Evolutionary conservation across 2,797 vertebrate species (phyloP).

Genomic region (Loriculus beryllinus): DNA sequence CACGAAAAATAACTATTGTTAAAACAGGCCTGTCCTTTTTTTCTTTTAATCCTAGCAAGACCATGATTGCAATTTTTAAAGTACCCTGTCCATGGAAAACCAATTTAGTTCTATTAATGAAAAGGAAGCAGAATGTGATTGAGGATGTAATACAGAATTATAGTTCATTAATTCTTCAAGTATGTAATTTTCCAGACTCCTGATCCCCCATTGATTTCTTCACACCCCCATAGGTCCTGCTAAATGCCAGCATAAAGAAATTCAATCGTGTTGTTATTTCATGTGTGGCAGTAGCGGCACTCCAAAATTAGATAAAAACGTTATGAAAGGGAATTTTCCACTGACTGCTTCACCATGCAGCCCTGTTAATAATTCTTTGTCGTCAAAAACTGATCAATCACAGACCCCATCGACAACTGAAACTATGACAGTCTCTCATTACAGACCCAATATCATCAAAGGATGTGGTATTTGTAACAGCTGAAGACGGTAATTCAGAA

Average conservation of each 20-base stretch:
- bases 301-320: conserved; percentile 56
- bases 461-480: conserved; percentile 72
- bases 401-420: conserved; percentile 31
- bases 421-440: conserved; percentile 62
- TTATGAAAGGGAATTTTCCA: conserved; percentile 68
- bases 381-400: conserved; percentile 70
- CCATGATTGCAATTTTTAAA: conserved; percentile 58
- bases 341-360: conserved; percentile 42
- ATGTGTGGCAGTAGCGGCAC: background rate
- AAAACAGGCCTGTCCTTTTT: background rate
- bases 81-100: conserved; percentile 66
- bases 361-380: conserved; percentile 55
- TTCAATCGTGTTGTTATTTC: conserved; percentile 58
- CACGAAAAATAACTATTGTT: conserved; percentile 23
- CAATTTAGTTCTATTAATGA: conserved; percentile 77
- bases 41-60: conserved; percentile 11
- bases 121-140: conserved; percentile 74
- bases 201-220: conserved; percentile 73
- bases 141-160: conserved; percentile 73
- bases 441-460: conserved; percentile 47
- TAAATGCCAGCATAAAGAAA: conserved; percentile 71
- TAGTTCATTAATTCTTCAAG: conserved; percentile 79
- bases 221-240: conserved; percentile 56
- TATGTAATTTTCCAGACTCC: conserved; percentile 75
- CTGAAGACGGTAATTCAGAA: conserved; percentile 76